These are phyloP conservation scores for Troglohyphantes excavatus DNA, from an alignment of 2,888 invertebrate genomes.

Conservation along the genomic window DNA sequence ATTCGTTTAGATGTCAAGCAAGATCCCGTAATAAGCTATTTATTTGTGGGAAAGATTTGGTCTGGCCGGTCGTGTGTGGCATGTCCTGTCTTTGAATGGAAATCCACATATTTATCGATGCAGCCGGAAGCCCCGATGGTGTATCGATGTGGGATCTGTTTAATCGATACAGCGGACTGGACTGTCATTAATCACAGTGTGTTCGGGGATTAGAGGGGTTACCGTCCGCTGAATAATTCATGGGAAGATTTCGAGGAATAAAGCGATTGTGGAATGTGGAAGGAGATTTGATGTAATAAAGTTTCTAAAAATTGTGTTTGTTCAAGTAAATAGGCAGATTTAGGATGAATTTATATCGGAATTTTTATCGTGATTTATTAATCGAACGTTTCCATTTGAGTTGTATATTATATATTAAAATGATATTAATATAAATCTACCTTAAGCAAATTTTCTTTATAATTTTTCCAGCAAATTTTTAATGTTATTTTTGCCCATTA, in stretches of 20 bases:
- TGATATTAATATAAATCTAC: too few relatives aligned
- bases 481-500: too few relatives aligned
- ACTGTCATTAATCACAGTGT: slow-evolving; percentile 28
- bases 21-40: slow-evolving; percentile 31
- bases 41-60: slow-evolving; percentile 33
- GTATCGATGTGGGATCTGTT: slow-evolving; percentile 13
- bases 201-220: slow-evolving; percentile 31
- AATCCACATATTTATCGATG: slow-evolving; percentile 38
- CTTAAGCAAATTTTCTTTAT: too few relatives aligned
- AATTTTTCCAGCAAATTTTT: too few relatives aligned
- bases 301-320: not conserved
- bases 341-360: too few relatives aligned
- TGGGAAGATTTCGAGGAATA: not conserved
- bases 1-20: not conserved
- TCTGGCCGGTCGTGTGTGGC: not conserved
- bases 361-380: too few relatives aligned
- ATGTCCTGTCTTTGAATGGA: not conserved
- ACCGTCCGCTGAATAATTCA: slow-evolving; percentile 27
- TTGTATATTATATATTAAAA: too few relatives aligned
- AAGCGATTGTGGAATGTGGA: not conserved
- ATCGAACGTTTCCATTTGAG: too few relatives aligned
- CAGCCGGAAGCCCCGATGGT: not conserved
- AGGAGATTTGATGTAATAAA: slow-evolving; percentile 4
- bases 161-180: slow-evolving; percentile 38
- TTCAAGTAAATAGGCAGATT: too few relatives aligned